phyloP scores from a whole-genome alignment of 2,888 invertebrate species.

The Tinea trinotella region DNA sequence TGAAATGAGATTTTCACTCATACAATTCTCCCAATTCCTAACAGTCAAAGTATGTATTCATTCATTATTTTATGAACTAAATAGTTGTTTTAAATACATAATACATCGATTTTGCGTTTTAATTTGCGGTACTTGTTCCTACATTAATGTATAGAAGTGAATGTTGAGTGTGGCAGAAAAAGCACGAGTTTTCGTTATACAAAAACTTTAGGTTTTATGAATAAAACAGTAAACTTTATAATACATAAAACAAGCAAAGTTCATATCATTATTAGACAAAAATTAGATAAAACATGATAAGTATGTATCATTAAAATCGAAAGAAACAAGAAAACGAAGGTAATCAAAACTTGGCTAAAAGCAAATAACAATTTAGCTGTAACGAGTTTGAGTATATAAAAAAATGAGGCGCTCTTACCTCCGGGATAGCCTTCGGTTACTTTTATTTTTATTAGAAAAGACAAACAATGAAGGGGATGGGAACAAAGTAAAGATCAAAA shows the following conservation, averaged over 20 bases:
- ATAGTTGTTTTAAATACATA: not conserved
- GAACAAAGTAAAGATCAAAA: not conserved
- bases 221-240: not conserved
- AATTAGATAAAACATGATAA: not conserved
- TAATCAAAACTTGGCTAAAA: slow-evolving; percentile 19
- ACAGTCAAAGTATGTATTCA: not conserved
- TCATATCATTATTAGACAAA: not conserved
- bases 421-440: slow-evolving; percentile 17
- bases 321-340: slow-evolving; percentile 11
- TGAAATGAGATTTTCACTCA: not conserved
- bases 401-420: slow-evolving; percentile 19
- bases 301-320: slow-evolving; percentile 7
- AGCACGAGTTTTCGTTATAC: not conserved
- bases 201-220: not conserved
- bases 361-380: slow-evolving; percentile 26
- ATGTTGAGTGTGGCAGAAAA: no score
- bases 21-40: not conserved
- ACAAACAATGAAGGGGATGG: slow-evolving; percentile 24
- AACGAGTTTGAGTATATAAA: slow-evolving; percentile 24
- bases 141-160: no score
- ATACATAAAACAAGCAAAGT: not conserved
- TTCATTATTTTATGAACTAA: no score
- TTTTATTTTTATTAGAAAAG: slow-evolving; percentile 24
- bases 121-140: no score
- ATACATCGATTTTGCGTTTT: not conserved